phyloP scores from a whole-genome alignment of 2,113 vertebrate species.

The Phodopus roborovskii region DNA sequence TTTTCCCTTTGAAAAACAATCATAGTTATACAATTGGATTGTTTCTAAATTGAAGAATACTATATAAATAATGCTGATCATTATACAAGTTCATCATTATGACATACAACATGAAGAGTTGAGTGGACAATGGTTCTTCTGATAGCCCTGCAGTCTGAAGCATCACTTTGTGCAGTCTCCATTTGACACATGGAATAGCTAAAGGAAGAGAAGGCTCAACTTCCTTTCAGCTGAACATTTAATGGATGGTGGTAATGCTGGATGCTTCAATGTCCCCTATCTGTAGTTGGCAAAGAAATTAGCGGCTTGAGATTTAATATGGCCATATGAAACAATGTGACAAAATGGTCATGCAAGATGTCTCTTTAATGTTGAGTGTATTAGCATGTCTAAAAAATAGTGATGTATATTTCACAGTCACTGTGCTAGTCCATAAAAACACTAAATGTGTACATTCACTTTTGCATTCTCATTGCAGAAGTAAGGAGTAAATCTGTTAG shows the following conservation, averaged over 20 bases:
- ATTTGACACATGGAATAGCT: background rate
- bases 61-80: background rate
- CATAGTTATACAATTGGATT: background rate
- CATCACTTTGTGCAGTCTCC: background rate
- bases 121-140: background rate
- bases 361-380: background rate
- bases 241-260: background rate
- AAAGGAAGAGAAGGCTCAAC: background rate
- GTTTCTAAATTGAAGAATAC: background rate
- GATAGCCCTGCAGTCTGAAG: background rate
- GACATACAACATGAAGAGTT: background rate
- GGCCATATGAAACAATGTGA: background rate
- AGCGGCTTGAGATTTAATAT: background rate
- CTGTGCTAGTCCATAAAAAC: background rate
- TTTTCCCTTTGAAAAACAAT: slow-evolving; percentile 21
- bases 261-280: background rate
- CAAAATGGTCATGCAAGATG: background rate
- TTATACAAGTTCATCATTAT: background rate
- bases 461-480: slow-evolving; percentile 64
- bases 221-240: background rate
- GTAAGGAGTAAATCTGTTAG: slow-evolving; percentile 61
- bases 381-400: slow-evolving; percentile 21
- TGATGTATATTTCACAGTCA: background rate
- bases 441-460: slow-evolving; percentile 51
- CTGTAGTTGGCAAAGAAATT: background rate